A percentile compares a stretch with the other conserved stretches of the same genome.
Conservation (phyloP, 2,888 invertebrate species). For the Rotaria sp. region DNA sequence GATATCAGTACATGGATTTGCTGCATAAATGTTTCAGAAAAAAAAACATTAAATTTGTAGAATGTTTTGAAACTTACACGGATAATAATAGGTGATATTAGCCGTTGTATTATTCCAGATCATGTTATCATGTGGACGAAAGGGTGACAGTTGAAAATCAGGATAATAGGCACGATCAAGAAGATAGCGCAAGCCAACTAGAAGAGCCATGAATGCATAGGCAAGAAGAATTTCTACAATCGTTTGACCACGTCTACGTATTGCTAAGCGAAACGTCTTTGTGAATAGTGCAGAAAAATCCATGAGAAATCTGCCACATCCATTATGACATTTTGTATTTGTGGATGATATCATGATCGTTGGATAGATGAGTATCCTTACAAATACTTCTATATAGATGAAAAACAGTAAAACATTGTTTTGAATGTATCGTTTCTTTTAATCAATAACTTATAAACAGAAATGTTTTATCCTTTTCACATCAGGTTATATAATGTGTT, state of each 20-base stretch:
- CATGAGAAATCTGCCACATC: neutral
- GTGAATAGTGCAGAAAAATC: neutral
- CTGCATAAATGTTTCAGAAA: neutral
- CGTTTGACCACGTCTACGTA: neutral
- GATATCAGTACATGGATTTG: neutral
- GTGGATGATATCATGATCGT: neutral
- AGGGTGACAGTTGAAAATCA: neutral
- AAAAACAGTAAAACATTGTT: no score
- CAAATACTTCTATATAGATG: no score
- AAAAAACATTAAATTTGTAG: no score
- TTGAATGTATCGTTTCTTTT: no score
- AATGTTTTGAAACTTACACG: neutral
- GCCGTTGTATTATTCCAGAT: neutral
- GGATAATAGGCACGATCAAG: neutral
- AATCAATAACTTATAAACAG: no score
- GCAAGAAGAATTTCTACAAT: neutral
- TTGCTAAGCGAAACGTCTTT: neutral
- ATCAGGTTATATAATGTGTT: no score
- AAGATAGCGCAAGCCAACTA: neutral
- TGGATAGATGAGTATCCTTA: no score
- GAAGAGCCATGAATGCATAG: neutral
- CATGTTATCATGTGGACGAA: neutral
- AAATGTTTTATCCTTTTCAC: no score
- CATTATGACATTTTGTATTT: neutral
- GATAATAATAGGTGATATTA: neutral